Evolutionary conservation across 2,797 vertebrate genomes (phyloP).

Genomic region (Acanthurus leucopareius): DNA sequence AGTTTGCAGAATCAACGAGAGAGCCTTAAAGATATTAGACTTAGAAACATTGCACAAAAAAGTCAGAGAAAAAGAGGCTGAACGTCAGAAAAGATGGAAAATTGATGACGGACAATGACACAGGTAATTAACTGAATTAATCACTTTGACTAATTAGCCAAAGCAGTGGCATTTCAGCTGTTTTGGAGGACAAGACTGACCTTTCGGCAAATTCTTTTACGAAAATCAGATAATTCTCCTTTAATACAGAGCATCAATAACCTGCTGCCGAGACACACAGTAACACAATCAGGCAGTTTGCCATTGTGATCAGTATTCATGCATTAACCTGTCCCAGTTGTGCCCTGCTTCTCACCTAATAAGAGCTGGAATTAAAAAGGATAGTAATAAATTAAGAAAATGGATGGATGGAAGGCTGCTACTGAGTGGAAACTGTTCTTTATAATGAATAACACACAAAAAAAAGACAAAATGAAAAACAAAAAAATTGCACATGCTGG

Average conservation of each 20-base stretch:
- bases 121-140: slow-evolving; percentile 62
- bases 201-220: slow-evolving; percentile 20
- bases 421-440: neutral
- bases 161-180: slow-evolving; percentile 26
- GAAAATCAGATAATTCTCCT: slow-evolving; percentile 5
- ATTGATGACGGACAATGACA: slow-evolving; percentile 29
- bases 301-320: too few species aligned
- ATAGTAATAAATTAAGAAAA: neutral
- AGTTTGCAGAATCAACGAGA: slow-evolving; percentile 15
- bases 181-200: slow-evolving; percentile 30
- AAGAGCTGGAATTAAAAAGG: neutral
- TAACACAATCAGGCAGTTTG: neutral
- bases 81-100: slow-evolving; percentile 27
- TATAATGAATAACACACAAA: neutral
- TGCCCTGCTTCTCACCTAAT: neutral
- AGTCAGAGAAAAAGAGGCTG: neutral
- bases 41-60: slow-evolving; percentile 2
- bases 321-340: neutral
- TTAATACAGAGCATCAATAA: slow-evolving; percentile 20
- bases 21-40: neutral
- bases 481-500: neutral
- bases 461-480: neutral
- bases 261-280: neutral
- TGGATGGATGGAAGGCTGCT: neutral
- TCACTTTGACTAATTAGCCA: slow-evolving; percentile 46